Percentiles rank a stretch among this genome's conserved stretches.
phyloP scores from a whole-genome alignment of 2,888 invertebrate species.

The Heteromurus nitidus region DNA sequence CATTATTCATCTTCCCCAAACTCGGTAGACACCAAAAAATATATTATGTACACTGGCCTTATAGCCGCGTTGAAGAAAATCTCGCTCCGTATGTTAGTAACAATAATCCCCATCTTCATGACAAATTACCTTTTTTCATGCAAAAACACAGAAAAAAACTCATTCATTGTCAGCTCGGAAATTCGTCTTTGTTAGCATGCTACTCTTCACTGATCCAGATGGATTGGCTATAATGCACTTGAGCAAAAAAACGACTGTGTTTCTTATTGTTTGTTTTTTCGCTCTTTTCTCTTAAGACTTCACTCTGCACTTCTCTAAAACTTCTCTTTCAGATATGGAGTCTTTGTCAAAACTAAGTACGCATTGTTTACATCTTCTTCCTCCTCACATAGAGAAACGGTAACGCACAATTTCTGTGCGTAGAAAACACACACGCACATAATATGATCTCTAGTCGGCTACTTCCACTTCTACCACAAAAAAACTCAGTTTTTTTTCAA shows the following conservation, averaged over 20 bases:
- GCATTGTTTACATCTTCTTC: constrained; percentile 58
- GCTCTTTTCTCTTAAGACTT: not conserved
- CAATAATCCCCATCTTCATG: constrained; percentile 61
- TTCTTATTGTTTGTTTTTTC: too few relatives aligned
- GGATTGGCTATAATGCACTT: constrained; percentile 1
- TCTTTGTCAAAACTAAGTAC: constrained; percentile 38
- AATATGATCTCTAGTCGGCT: not conserved
- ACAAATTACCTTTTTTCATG: constrained; percentile 60
- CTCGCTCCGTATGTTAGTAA: constrained; percentile 26
- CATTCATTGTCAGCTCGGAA: constrained; percentile 53
- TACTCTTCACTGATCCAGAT: not conserved
- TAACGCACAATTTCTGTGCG: constrained; percentile 25
- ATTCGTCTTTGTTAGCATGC: constrained; percentile 40
- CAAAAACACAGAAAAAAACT: constrained; percentile 50
- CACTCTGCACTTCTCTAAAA: not conserved
- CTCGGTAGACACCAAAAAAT: too few relatives aligned
- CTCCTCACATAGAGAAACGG: constrained; percentile 11
- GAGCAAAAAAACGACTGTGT: not conserved
- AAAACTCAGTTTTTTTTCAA: not conserved
- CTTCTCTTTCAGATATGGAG: constrained; percentile 8
- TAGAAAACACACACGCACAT: constrained; percentile 7
- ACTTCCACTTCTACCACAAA: too few relatives aligned
- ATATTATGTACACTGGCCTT: too few relatives aligned
- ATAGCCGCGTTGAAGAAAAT: constrained; percentile 27
- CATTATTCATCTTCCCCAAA: constrained; percentile 38